These are phyloP conservation scores for Lipophrys pholis DNA, from an alignment of 2,113 vertebrate genomes.

Conservation along the genomic window DNA sequence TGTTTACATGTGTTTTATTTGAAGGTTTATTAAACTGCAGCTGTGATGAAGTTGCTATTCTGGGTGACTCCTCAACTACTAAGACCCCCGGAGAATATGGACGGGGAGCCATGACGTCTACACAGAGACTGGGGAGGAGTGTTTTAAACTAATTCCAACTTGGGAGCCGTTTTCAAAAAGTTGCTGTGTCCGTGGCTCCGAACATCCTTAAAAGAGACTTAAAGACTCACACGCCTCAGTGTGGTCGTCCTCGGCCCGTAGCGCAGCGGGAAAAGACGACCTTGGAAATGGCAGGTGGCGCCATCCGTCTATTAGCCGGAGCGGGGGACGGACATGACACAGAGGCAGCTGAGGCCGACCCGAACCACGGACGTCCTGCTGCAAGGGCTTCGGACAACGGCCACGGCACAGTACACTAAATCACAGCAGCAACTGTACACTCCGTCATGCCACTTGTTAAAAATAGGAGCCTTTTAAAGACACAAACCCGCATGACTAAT, in stretches of 20 bases:
- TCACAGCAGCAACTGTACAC: neutral
- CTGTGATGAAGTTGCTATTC: too few species aligned
- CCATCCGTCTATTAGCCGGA: conserved; percentile 53
- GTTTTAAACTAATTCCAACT: too few species aligned
- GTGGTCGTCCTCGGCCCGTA: neutral
- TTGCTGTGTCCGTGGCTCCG: too few species aligned
- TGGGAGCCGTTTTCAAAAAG: too few species aligned
- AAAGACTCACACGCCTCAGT: neutral
- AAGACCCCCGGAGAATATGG: too few species aligned
- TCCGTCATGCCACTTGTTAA: neutral
- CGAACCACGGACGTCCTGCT: conserved; percentile 7
- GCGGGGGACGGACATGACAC: conserved; percentile 11
- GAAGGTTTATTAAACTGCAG: too few species aligned
- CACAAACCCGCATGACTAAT: neutral
- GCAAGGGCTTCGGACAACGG: neutral
- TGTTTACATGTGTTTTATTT: too few species aligned
- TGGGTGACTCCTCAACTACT: too few species aligned
- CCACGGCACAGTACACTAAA: neutral
- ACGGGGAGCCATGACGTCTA: too few species aligned
- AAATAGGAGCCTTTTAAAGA: conserved; percentile 9
- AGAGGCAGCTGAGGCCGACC: conserved; percentile 11
- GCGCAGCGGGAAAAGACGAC: conserved; percentile 30
- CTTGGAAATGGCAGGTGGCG: conserved; percentile 52
- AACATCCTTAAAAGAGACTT: neutral
- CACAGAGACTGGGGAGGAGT: too few species aligned